Evolutionary conservation across 2,113 vertebrate genomes (phyloP).

Genomic region (Oryctolagus cuniculus): DNA sequence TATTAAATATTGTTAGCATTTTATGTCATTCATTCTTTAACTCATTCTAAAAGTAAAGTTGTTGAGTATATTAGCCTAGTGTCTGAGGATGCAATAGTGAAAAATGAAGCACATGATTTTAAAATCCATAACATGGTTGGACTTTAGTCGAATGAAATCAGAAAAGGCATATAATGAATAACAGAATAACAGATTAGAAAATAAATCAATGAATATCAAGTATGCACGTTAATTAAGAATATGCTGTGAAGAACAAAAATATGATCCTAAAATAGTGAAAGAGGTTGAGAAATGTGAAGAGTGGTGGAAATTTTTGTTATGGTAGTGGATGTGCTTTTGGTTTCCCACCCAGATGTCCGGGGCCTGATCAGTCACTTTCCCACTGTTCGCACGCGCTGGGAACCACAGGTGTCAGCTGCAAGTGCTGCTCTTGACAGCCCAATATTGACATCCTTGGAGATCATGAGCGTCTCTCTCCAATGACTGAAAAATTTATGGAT

Average conservation of each 20-base stretch:
- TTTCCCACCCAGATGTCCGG: too few relatives aligned
- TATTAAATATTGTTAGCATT: neutral
- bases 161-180: neutral
- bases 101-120: neutral
- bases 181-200: neutral
- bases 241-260: neutral
- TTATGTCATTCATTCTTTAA: neutral
- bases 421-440: neutral
- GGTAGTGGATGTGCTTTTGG: too few relatives aligned
- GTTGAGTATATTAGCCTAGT: neutral
- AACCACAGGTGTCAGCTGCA: rapidly evolving
- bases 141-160: neutral
- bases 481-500: neutral
- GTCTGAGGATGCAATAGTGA: neutral
- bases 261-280: neutral
- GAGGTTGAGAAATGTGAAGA: neutral
- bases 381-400: too few relatives aligned
- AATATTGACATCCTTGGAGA: neutral
- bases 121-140: neutral
- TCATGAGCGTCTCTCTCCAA: neutral
- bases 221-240: neutral
- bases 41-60: neutral
- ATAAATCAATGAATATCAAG: neutral
- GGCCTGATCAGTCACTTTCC: neutral
- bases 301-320: neutral